phyloP scores from a whole-genome alignment of 1,140 invertebrate species.

The Eriosoma lanigerum region DNA sequence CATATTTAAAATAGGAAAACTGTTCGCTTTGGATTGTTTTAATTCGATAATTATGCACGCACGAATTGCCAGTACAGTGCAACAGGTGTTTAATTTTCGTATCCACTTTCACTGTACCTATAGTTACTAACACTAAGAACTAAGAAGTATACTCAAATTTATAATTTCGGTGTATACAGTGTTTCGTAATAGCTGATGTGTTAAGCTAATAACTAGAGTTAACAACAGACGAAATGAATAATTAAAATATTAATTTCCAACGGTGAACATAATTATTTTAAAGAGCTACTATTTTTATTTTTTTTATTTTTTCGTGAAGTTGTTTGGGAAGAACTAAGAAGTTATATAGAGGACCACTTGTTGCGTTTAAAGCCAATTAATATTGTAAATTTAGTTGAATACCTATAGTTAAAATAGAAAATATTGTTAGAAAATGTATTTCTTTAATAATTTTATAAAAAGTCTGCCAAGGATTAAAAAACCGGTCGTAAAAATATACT shows the following conservation, averaged over 20 bases:
- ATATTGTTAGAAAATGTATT: too few species aligned
- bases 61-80: background rate
- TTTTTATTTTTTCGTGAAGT: too few species aligned
- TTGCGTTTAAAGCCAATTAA: too few species aligned
- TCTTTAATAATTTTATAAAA: too few species aligned
- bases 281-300: background rate
- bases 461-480: slow-evolving; percentile 16
- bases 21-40: background rate
- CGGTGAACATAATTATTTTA: slow-evolving; percentile 4
- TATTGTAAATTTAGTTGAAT: too few species aligned
- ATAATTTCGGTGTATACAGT: background rate
- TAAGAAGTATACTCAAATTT: background rate
- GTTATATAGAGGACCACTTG: too few species aligned
- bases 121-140: too few species aligned
- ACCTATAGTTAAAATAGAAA: too few species aligned
- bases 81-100: background rate
- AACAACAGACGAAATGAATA: background rate
- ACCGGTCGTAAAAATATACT: background rate
- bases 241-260: background rate
- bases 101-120: slow-evolving; percentile 17
- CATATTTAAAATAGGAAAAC: background rate
- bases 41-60: background rate
- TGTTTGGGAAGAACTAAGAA: too few species aligned
- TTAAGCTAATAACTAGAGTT: background rate
- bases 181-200: slow-evolving; percentile 15